Percentiles rank a stretch among this genome's conserved stretches.
phyloP scores from a whole-genome alignment of 2,797 vertebrate genomes.

The Nasua narica region DNA sequence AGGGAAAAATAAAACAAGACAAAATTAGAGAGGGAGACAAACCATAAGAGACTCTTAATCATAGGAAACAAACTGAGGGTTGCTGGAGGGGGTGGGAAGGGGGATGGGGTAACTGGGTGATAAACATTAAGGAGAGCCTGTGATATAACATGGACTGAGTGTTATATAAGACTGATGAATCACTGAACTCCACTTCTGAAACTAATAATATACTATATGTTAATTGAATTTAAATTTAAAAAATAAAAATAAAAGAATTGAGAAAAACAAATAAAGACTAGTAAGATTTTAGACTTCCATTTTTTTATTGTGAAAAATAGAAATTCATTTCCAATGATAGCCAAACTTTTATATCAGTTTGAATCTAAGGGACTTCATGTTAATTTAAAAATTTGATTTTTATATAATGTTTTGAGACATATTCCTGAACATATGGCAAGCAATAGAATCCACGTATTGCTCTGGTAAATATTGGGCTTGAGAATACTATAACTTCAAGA shows the following conservation, averaged over 20 bases:
- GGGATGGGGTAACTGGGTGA: neutral
- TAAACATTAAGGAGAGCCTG: neutral
- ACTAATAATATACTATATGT: neutral
- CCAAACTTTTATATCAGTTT: neutral
- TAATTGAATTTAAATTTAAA: neutral
- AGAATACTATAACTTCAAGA: neutral
- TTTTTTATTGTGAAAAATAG: constrained; percentile 30
- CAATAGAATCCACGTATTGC: neutral
- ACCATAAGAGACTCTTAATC: neutral
- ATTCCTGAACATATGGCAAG: neutral
- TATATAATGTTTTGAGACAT: neutral
- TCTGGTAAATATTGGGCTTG: neutral
- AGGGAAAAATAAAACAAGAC: neutral
- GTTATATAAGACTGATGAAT: neutral
- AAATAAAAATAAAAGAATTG: neutral
- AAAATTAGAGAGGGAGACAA: neutral
- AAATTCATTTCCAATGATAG: neutral
- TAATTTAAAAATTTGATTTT: neutral
- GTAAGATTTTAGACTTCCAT: neutral
- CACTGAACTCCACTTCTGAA: neutral
- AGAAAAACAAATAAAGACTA: neutral
- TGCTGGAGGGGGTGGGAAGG: neutral
- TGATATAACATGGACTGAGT: neutral
- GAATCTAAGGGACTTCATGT: neutral
- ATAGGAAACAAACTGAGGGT: neutral